These are phyloP conservation scores for Caerostris darwini DNA, from an alignment of 1,140 invertebrate species.

Conservation along the genomic window DNA sequence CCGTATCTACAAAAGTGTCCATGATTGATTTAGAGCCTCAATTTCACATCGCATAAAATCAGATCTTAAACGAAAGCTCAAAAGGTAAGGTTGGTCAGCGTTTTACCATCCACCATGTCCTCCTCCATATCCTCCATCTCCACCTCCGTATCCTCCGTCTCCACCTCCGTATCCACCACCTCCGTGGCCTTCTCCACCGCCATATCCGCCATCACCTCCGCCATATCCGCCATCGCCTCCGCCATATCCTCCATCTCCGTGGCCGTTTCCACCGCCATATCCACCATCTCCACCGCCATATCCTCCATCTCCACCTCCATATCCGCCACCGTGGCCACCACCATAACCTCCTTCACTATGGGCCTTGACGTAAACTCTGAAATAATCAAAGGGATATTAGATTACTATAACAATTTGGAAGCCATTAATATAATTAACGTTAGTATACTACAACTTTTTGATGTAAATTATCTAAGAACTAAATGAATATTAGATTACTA, in stretches of 20 bases:
- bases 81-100: background rate
- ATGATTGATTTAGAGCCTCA: constrained; percentile 54
- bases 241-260: constrained; percentile 10
- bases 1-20: constrained; percentile 73
- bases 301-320: constrained; percentile 14
- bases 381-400: background rate
- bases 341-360: constrained; percentile 71
- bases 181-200: constrained; percentile 36
- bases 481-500: no score
- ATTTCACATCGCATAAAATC: constrained; percentile 1
- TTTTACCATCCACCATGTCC: constrained; percentile 73
- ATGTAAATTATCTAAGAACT: no score
- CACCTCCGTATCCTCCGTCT: constrained; percentile 22
- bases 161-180: constrained; percentile 20
- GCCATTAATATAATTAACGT: no score
- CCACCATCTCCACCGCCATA: constrained; percentile 28
- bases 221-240: constrained; percentile 30
- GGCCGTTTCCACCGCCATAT: constrained; percentile 32
- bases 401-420: background rate
- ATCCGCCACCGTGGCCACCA: constrained; percentile 18
- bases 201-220: background rate
- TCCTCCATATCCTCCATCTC: constrained; percentile 39
- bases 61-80: constrained; percentile 42
- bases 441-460: no score
- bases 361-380: constrained; percentile 73